Conservation (phyloP, 2,888 invertebrate species). For the Cosmorhoe ocellata region DNA sequence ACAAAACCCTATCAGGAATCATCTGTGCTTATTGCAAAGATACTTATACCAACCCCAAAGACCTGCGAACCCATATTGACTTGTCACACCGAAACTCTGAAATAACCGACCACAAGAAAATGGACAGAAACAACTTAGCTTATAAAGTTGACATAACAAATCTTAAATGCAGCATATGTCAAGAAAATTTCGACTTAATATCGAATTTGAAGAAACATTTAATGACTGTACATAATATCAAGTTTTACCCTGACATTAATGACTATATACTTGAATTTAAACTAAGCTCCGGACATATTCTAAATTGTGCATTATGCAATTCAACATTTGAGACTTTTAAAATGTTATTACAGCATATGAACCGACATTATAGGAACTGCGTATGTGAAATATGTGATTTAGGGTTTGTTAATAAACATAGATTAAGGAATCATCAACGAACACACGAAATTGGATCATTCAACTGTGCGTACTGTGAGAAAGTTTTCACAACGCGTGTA, state of each 20-base stretch:
- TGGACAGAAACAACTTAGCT: slow-evolving; percentile 63
- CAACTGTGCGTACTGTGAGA: slow-evolving; percentile 66
- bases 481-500: slow-evolving; percentile 60
- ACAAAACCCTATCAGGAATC: slow-evolving; percentile 62
- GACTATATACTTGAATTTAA: slow-evolving; percentile 70
- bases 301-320: slow-evolving; percentile 64
- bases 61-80: slow-evolving; percentile 49
- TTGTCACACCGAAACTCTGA: slow-evolving; percentile 46
- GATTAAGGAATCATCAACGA: slow-evolving; percentile 61
- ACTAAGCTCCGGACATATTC: slow-evolving; percentile 49
- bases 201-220: slow-evolving; percentile 57
- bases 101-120: slow-evolving; percentile 49
- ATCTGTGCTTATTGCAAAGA: slow-evolving; percentile 66
- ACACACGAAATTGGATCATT: slow-evolving; percentile 63
- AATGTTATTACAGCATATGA: slow-evolving; percentile 72
- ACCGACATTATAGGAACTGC: slow-evolving; percentile 69
- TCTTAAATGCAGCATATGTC: slow-evolving; percentile 58
- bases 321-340: slow-evolving; percentile 69
- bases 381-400: slow-evolving; percentile 68
- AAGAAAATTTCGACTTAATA: slow-evolving; percentile 44
- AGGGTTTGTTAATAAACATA: slow-evolving; percentile 67
- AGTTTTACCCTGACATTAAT: slow-evolving; percentile 60
- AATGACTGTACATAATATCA: slow-evolving; percentile 53
- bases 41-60: no score
- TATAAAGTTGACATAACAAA: slow-evolving; percentile 71